Conservation (phyloP, 1,140 invertebrate species). For the Panagrolaimus sp. region DNA sequence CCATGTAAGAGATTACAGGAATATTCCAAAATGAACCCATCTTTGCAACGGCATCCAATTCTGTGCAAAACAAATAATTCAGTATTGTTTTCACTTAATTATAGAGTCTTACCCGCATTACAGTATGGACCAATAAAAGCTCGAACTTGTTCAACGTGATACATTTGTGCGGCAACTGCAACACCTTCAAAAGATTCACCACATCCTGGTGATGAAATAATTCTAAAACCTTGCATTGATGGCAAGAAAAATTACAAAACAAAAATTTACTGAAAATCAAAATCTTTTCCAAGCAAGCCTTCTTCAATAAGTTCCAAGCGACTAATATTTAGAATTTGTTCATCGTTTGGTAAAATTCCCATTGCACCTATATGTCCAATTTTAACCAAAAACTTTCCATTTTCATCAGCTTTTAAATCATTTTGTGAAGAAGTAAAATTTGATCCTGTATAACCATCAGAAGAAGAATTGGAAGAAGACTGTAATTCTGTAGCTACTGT, state of each 20-base stretch:
- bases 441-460: too few relatives aligned
- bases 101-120: slow-evolving; percentile 26
- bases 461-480: too few relatives aligned
- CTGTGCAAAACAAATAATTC: slow-evolving; percentile 22
- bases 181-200: slow-evolving; percentile 53
- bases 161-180: slow-evolving; percentile 53
- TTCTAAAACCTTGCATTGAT: slow-evolving; percentile 30
- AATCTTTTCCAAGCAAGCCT: slow-evolving; percentile 44
- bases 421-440: not conserved
- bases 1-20: slow-evolving; percentile 54
- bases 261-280: slow-evolving; percentile 50
- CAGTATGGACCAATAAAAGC: slow-evolving; percentile 54
- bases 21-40: slow-evolving; percentile 57
- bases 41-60: slow-evolving; percentile 55
- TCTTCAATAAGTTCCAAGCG: slow-evolving; percentile 45
- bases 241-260: not conserved
- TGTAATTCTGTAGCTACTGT: too few relatives aligned
- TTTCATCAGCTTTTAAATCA: not conserved
- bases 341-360: slow-evolving; percentile 47
- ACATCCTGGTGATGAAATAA: slow-evolving; percentile 42
- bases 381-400: slow-evolving; percentile 28
- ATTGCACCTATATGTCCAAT: slow-evolving; percentile 47
- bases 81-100: too few relatives aligned
- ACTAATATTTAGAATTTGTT: slow-evolving; percentile 44
- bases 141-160: slow-evolving; percentile 45